Evolutionary conservation across 2,797 vertebrate genomes (phyloP).

Genomic region (Acipenser transmontanus): DNA sequence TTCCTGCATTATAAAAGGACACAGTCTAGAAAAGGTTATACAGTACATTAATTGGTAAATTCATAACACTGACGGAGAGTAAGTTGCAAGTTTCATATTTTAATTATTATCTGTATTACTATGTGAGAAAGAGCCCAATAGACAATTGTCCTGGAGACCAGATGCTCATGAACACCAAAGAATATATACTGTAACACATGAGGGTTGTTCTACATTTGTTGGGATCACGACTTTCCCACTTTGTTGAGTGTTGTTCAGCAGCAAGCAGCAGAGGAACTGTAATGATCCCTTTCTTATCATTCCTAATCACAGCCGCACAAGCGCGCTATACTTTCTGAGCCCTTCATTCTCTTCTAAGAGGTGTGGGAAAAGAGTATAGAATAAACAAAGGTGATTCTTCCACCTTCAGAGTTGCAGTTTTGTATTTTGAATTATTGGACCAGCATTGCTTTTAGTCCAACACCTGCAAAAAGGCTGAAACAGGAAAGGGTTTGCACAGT

Average conservation of each 20-base stretch:
- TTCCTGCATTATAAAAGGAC: too few species aligned
- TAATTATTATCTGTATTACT: too few species aligned
- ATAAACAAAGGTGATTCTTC: slow-evolving; percentile 71
- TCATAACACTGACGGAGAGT: too few species aligned
- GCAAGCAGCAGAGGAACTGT: slow-evolving; percentile 52
- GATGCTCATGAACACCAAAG: too few species aligned
- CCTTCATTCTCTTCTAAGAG: slow-evolving; percentile 68
- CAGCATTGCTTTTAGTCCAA: slow-evolving; percentile 58
- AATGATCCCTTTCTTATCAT: slow-evolving; percentile 66
- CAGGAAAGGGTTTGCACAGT: slow-evolving; percentile 49
- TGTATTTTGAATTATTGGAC: slow-evolving; percentile 68
- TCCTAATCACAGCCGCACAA: slow-evolving; percentile 62
- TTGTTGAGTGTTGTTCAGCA: slow-evolving; percentile 56
- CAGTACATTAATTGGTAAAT: too few species aligned
- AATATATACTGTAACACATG: not conserved
- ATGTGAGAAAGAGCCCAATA: too few species aligned
- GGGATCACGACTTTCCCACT: slow-evolving; percentile 50
- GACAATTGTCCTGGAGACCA: too few species aligned
- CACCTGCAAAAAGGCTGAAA: slow-evolving; percentile 49
- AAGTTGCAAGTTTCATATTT: too few species aligned
- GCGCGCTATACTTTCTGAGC: slow-evolving; percentile 55
- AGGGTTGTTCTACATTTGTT: slow-evolving; percentile 41
- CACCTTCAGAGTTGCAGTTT: slow-evolving; percentile 68
- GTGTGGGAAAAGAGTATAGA: slow-evolving; percentile 59
- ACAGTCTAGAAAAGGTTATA: too few species aligned